These are phyloP conservation scores for Elysia chlorotica DNA, from an alignment of 1,140 invertebrate species.

Conservation along the genomic window DNA sequence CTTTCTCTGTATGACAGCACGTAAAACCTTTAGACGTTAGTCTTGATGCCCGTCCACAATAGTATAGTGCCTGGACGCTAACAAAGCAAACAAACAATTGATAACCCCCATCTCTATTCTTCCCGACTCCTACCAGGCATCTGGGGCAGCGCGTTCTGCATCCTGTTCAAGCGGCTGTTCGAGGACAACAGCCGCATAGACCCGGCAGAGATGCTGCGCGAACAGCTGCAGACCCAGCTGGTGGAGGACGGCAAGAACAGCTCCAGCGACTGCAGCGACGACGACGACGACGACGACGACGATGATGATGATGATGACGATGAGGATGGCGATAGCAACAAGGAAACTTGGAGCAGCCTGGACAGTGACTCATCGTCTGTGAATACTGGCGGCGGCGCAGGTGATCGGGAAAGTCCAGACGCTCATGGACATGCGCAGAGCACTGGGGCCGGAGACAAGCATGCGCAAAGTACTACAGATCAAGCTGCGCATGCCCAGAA, in stretches of 20 bases:
- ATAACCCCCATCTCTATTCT: not conserved
- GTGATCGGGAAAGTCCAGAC: too few species aligned
- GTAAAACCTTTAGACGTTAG: not conserved
- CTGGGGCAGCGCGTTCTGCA: slow-evolving; percentile 67
- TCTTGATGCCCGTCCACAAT: not conserved
- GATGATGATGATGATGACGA: not conserved
- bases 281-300: slow-evolving; percentile 29
- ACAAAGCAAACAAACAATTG: not conserved
- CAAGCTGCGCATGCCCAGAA: too few species aligned
- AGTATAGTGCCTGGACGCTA: not conserved
- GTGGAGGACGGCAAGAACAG: slow-evolving; percentile 40
- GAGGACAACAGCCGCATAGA: slow-evolving; percentile 55
- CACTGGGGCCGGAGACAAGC: too few species aligned
- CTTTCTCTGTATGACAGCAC: not conserved
- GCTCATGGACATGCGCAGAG: too few species aligned
- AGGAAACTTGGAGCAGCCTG: too few species aligned
- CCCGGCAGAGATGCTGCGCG: slow-evolving; percentile 59
- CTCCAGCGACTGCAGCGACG: slow-evolving; percentile 36
- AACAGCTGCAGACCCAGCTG: slow-evolving; percentile 39
- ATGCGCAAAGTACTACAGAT: too few species aligned
- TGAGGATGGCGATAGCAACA: too few species aligned
- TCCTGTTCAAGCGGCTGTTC: slow-evolving; percentile 63
- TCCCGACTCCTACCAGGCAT: slow-evolving; percentile 50
- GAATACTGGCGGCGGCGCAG: too few species aligned
- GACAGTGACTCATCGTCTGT: not conserved